A percentile compares a stretch with the other conserved stretches of the same genome.
These are phyloP conservation scores for Acanthoscelides obtectus DNA, from an alignment of 2,888 invertebrate genomes.

Conservation along the genomic window DNA sequence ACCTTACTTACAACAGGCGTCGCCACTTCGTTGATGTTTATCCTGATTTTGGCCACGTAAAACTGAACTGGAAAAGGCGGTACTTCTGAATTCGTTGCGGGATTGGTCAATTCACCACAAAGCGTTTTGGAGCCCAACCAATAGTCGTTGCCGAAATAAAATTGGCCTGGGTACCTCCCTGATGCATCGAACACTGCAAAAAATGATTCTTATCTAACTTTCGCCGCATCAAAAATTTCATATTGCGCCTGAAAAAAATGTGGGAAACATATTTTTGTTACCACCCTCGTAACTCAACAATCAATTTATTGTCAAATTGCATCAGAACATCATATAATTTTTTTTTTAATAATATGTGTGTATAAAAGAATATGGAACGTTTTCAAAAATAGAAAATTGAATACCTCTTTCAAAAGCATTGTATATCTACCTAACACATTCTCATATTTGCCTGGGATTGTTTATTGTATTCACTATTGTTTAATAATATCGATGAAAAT, in stretches of 20 bases:
- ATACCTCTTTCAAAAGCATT: too few species aligned
- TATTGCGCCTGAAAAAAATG: too few species aligned
- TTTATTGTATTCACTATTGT: background rate
- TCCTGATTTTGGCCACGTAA: slow-evolving; percentile 53
- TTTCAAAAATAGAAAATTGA: too few species aligned
- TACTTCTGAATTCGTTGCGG: slow-evolving; percentile 49
- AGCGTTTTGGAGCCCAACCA: slow-evolving; percentile 73
- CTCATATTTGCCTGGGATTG: background rate
- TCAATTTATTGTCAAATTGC: background rate
- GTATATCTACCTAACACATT: too few species aligned
- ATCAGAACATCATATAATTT: too few species aligned
- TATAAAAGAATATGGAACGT: too few species aligned
- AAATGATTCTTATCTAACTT: slow-evolving; percentile 8
- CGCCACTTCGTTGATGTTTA: slow-evolving; percentile 39
- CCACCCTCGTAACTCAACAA: background rate
- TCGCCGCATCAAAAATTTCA: background rate
- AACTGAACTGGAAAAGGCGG: slow-evolving; percentile 61
- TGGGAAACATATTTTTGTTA: background rate
- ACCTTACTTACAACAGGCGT: slow-evolving; percentile 42
- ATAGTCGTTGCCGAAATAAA: slow-evolving; percentile 75
- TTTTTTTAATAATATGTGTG: too few species aligned
- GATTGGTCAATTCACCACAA: slow-evolving; percentile 61
- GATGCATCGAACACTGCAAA: slow-evolving; percentile 73
- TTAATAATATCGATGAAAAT: background rate
- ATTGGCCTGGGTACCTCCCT: slow-evolving; percentile 71